These are phyloP conservation scores for Jacana jacana DNA, from an alignment of 2,113 vertebrate species.

Conservation along the genomic window DNA sequence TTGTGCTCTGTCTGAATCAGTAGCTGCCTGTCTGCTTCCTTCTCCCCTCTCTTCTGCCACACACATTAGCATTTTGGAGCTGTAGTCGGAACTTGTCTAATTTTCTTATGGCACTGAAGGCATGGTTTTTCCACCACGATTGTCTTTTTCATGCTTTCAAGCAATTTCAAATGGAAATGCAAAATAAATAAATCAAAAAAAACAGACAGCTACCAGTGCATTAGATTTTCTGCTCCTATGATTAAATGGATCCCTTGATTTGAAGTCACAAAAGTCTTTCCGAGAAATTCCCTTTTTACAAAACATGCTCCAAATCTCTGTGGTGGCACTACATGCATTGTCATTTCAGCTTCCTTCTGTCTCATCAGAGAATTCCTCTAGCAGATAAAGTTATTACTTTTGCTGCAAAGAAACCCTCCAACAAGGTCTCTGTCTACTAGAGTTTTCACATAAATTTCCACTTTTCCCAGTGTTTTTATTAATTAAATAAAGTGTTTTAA, in stretches of 20 bases:
- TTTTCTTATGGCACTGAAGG: background rate
- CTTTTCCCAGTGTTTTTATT: background rate
- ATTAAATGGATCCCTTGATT: background rate
- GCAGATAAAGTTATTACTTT: background rate
- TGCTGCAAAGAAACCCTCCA: background rate
- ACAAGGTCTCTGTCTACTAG: background rate
- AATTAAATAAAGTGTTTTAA: background rate
- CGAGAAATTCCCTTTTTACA: background rate
- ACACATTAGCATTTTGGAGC: background rate
- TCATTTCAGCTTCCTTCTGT: background rate
- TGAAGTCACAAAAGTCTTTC: background rate
- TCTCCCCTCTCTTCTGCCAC: background rate
- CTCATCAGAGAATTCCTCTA: background rate
- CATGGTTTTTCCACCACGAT: accelerated
- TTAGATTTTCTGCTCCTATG: background rate
- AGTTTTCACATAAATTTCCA: background rate
- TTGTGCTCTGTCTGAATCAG: background rate
- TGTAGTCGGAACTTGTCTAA: background rate
- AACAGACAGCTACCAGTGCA: background rate
- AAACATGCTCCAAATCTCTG: background rate
- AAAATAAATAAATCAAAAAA: background rate
- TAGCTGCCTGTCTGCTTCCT: background rate
- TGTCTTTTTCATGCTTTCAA: background rate
- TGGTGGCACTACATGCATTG: background rate
- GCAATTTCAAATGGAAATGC: background rate